A percentile compares a stretch with the other conserved stretches of the same genome.
Evolutionary conservation across 2,113 vertebrate genomes (phyloP).

Genomic region (Climacteris rufus): DNA sequence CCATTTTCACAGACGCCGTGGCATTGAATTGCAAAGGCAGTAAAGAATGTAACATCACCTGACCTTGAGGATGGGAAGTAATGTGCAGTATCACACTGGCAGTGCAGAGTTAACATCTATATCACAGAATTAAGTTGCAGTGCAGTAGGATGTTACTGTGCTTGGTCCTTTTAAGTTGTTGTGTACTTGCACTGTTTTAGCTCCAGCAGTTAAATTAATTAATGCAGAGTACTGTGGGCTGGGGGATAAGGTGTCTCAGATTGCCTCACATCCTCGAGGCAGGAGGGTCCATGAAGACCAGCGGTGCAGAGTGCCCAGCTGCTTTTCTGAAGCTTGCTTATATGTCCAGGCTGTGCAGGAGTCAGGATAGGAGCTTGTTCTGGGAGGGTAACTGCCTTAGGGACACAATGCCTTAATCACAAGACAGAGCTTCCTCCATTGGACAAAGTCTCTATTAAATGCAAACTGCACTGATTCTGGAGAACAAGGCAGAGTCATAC

Average conservation of each 20-base stretch:
- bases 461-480: neutral
- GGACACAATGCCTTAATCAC: neutral
- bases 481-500: neutral
- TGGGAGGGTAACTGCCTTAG: neutral
- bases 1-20: neutral
- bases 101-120: neutral
- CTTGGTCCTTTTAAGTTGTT: neutral
- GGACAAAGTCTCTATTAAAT: neutral
- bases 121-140: neutral
- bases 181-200: too few species aligned
- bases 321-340: neutral
- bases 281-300: neutral
- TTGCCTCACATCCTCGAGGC: neutral
- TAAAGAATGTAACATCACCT: neutral
- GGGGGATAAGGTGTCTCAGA: neutral
- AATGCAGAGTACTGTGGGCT: neutral
- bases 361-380: neutral
- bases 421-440: neutral
- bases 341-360: neutral
- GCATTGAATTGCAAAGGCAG: neutral
- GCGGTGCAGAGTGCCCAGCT: neutral
- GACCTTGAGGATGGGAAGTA: neutral
- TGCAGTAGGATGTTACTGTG: neutral
- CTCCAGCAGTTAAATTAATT: neutral
- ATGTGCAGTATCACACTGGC: rapidly evolving